A percentile compares a stretch with the other conserved stretches of the same genome.
Conservation (phyloP, 1,140 invertebrate genomes). For the Philotrypesis tridentata region DNA sequence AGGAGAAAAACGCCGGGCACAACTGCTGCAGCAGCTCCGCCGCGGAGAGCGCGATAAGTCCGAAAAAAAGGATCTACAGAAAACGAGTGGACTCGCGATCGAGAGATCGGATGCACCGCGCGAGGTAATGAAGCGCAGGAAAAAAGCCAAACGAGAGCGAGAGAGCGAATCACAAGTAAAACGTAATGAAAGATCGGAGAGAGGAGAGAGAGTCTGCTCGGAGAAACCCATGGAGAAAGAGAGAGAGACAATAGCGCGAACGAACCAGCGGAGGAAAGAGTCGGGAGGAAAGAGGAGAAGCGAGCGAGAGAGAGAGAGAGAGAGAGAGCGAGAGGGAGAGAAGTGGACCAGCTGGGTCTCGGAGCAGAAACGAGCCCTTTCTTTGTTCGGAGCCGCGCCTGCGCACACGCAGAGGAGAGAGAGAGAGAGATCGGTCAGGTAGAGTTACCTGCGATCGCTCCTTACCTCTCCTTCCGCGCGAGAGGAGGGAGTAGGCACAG, state of each 20-base stretch:
- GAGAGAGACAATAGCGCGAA: neutral
- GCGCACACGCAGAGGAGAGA: constrained; percentile 4
- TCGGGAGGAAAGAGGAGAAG: neutral
- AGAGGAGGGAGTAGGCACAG: neutral
- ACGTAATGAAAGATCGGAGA: constrained; percentile 41
- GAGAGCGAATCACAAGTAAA: constrained; percentile 24
- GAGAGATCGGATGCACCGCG: neutral
- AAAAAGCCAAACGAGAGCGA: neutral
- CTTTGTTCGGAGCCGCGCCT: constrained; percentile 38
- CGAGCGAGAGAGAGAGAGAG: neutral
- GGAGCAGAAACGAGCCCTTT: constrained; percentile 19
- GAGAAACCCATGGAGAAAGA: too few species aligned
- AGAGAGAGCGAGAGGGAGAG: constrained; percentile 22
- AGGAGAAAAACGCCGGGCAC: too few species aligned
- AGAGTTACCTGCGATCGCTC: constrained; percentile 41
- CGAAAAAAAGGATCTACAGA: neutral
- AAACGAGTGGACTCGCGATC: neutral
- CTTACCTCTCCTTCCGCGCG: neutral
- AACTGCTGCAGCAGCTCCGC: too few species aligned
- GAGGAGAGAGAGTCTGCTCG: too few species aligned
- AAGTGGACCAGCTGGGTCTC: constrained; percentile 44
- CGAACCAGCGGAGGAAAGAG: neutral
- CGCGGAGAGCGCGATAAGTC: too few species aligned
- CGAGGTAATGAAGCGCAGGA: constrained; percentile 13
- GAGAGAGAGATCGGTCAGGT: constrained; percentile 30